Evolutionary conservation across 2,888 invertebrate genomes (phyloP).

Genomic region (Nebria brevicollis): DNA sequence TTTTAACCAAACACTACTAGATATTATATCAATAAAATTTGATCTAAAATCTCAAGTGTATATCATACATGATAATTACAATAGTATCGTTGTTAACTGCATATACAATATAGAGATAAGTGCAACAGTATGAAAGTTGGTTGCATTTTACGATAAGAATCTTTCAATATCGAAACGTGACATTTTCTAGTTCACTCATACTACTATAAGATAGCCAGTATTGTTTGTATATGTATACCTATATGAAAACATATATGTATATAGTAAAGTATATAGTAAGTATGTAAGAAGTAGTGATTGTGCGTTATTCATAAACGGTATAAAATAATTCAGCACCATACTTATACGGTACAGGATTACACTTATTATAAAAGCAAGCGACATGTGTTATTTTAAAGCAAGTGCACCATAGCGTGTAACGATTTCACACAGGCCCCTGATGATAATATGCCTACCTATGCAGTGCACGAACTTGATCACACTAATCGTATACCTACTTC

Average conservation of each 20-base stretch:
- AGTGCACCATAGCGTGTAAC: constrained; percentile 22
- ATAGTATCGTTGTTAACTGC: neutral
- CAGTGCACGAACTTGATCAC: neutral
- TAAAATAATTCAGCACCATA: constrained; percentile 23
- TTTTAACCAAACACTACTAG: too few relatives aligned
- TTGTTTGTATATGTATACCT: too few relatives aligned
- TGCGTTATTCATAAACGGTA: constrained; percentile 25
- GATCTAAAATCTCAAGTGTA: neutral
- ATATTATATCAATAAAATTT: neutral
- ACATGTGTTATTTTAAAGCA: constrained; percentile 25
- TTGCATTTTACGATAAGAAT: neutral
- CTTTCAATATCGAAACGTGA: neutral
- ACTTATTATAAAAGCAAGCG: constrained; percentile 21
- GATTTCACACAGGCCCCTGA: constrained; percentile 10
- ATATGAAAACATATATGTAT: too few relatives aligned
- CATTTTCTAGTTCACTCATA: constrained; percentile 1
- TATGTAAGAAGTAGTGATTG: constrained; percentile 9
- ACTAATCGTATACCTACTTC: neutral
- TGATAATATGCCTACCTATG: neutral
- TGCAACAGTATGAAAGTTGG: neutral
- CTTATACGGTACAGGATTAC: constrained; percentile 14
- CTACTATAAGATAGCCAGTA: neutral
- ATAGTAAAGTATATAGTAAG: neutral
- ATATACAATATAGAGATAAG: neutral
- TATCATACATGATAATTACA: constrained; percentile 1